Evolutionary conservation across 2,888 invertebrate species (phyloP).

Genomic region (Pseudococcus jackbeardsleyi): DNA sequence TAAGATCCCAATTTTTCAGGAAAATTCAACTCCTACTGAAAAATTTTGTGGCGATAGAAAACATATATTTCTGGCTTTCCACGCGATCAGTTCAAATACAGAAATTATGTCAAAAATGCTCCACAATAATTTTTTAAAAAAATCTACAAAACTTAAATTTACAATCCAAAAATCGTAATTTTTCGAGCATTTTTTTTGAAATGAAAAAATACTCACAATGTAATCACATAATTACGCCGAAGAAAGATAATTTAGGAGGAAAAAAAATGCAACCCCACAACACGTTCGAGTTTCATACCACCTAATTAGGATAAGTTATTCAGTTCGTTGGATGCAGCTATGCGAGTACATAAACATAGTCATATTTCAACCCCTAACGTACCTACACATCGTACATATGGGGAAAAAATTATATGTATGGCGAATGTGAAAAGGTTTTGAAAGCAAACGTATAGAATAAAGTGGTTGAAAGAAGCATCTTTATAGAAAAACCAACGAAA

Average conservation of each 20-base stretch:
- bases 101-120: no score
- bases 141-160: no score
- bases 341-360: not conserved
- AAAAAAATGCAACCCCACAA: not conserved
- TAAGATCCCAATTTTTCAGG: no score
- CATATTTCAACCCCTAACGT: conserved; percentile 7
- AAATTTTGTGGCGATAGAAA: no score
- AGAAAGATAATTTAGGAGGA: not conserved
- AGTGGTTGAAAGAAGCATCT: conserved; percentile 34
- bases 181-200: not conserved
- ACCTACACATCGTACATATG: not conserved
- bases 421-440: conserved; percentile 30
- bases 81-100: not conserved
- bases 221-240: not conserved
- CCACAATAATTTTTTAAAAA: no score
- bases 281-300: not conserved
- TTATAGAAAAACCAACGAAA: conserved; percentile 35
- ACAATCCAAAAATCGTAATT: not conserved
- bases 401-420: not conserved
- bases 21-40: no score
- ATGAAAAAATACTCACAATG: not conserved
- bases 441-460: conserved; percentile 32
- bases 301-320: conserved; percentile 43
- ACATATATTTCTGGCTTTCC: no score
- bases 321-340: not conserved